A percentile compares a stretch with the other conserved stretches of the same genome.
These are phyloP conservation scores for Magallana angulata DNA, from an alignment of 1,140 invertebrate species.

Conservation along the genomic window DNA sequence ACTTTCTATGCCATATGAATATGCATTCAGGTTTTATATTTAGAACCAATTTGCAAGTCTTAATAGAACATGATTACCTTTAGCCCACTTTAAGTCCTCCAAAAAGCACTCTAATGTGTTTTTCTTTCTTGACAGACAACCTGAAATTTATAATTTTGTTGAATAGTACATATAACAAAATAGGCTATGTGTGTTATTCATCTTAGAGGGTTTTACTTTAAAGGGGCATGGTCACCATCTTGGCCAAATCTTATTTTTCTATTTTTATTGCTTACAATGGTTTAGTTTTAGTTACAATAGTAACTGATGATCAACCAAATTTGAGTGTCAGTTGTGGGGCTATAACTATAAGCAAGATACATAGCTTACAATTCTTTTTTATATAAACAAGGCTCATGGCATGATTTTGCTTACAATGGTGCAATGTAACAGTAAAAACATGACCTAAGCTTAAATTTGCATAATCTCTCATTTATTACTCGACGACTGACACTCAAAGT, in stretches of 20 bases:
- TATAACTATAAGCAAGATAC: not conserved
- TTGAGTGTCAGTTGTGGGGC: not conserved
- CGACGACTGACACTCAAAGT: too few relatives aligned
- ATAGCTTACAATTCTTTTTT: too few relatives aligned
- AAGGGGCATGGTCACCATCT: not conserved
- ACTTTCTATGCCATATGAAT: too few relatives aligned
- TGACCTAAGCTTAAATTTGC: too few relatives aligned
- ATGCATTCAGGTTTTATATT: not conserved
- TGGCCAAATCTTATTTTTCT: too few relatives aligned
- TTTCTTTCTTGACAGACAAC: not conserved
- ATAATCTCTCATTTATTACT: too few relatives aligned
- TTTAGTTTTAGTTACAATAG: not conserved
- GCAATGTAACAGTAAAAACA: too few relatives aligned
- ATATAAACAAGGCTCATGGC: too few relatives aligned
- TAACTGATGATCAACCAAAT: not conserved
- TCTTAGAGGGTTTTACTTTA: not conserved
- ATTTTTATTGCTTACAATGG: not conserved
- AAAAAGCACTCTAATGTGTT: not conserved
- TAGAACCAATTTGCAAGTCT: not conserved
- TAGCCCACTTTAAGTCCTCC: not conserved
- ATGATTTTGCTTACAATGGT: too few relatives aligned
- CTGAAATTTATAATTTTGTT: not conserved
- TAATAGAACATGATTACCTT: not conserved
- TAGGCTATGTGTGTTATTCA: not conserved
- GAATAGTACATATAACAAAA: not conserved